A percentile compares a stretch with the other conserved stretches of the same genome.
These are phyloP conservation scores for Tachina lurida DNA, from an alignment of 2,888 invertebrate genomes.

Conservation along the genomic window DNA sequence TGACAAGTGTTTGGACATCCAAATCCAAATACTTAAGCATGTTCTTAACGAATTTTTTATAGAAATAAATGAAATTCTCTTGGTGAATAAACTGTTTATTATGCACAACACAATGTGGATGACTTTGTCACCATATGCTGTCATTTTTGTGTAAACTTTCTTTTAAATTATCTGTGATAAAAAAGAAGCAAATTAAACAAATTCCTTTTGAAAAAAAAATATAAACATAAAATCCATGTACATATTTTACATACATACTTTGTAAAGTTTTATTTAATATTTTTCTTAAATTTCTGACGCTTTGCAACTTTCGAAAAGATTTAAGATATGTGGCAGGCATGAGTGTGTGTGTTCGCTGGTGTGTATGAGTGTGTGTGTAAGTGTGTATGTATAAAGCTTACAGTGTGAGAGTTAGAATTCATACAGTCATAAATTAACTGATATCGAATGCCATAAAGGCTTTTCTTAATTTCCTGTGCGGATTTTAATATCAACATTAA, in stretches of 20 bases:
- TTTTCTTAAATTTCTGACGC: slow-evolving; percentile 32
- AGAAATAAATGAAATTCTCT: slow-evolving; percentile 37
- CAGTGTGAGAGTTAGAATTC: slow-evolving; percentile 25
- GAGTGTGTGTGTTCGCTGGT: neutral
- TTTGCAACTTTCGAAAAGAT: neutral
- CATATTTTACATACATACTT: slow-evolving; percentile 21
- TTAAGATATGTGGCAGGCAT: neutral
- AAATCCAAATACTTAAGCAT: slow-evolving; percentile 46
- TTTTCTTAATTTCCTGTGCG: slow-evolving; percentile 69
- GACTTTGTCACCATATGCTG: slow-evolving; percentile 68
- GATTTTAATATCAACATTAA: slow-evolving; percentile 69
- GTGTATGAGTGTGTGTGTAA: neutral
- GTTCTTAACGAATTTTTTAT: slow-evolving; percentile 30
- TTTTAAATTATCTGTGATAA: slow-evolving; percentile 37
- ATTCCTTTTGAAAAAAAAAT: slow-evolving; percentile 24
- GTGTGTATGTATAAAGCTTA: neutral
- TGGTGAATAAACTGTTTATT: slow-evolving; percentile 66
- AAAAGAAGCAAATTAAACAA: slow-evolving; percentile 46
- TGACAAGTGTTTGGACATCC: slow-evolving; percentile 68
- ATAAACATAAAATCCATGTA: neutral
- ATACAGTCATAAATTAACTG: slow-evolving; percentile 68
- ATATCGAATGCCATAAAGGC: slow-evolving; percentile 68
- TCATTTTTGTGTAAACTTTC: slow-evolving; percentile 50
- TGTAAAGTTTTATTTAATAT: slow-evolving; percentile 32
- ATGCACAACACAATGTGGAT: slow-evolving; percentile 66